Conservation (phyloP, 2,113 vertebrate genomes). For the Aptenodytes patagonicus region DNA sequence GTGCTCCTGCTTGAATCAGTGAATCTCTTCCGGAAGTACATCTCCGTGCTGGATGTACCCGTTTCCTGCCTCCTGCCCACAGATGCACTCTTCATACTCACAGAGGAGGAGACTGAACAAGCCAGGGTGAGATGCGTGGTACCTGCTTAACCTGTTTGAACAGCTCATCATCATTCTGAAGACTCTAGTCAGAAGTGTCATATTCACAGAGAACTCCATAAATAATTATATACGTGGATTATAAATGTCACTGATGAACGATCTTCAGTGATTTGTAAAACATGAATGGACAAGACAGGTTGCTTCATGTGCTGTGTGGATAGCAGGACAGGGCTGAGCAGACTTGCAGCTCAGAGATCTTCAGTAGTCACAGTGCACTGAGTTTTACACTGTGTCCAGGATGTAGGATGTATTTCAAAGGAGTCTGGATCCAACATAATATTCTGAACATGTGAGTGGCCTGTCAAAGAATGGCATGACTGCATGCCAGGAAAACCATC, state of each 20-base stretch:
- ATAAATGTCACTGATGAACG: neutral
- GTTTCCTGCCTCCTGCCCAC: conserved; percentile 78
- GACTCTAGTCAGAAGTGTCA: neutral
- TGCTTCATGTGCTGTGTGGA: neutral
- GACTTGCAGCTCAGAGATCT: neutral
- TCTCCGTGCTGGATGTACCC: conserved; percentile 86
- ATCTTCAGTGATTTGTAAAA: neutral
- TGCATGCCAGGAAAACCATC: neutral
- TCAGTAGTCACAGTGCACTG: neutral
- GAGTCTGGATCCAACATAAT: neutral
- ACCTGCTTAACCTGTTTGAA: neutral
- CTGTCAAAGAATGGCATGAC: neutral
- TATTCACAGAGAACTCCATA: neutral
- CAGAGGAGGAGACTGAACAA: conserved; percentile 72
- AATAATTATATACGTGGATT: neutral
- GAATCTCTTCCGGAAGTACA: conserved; percentile 86
- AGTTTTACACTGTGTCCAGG: neutral
- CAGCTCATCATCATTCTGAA: neutral
- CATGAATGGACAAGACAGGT: neutral
- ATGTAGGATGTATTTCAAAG: neutral
- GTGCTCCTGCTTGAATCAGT: conserved; percentile 83
- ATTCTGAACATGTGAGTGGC: neutral
- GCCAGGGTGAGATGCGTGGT: conserved; percentile 81
- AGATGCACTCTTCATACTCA: conserved; percentile 76
- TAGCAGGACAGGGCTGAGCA: neutral